Evolutionary conservation across 2,888 invertebrate genomes (phyloP), one percentile per base, ranked within the genome.

Genomic region (Monoplex corrugatus): DNA sequence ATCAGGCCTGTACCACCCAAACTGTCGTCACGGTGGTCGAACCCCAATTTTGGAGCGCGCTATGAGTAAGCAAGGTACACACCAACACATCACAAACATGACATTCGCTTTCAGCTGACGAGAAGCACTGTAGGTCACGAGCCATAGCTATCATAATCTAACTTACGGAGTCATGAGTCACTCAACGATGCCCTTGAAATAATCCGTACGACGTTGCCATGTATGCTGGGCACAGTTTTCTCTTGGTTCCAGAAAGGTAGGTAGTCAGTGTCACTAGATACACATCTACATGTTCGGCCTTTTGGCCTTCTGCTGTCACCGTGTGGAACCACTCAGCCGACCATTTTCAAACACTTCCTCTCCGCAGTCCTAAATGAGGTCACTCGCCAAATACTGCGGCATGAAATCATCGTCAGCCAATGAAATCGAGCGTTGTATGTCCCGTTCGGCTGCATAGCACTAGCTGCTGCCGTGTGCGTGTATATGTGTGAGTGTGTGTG

Each of bases 311-410:
- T 83, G 68, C 68, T 82, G 40, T 87, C 87, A 78, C 44, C 80
- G 87, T 87, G 87, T 87, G 45, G 40, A 87, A 78, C 87, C 88
- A 88, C 83, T 83, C 57, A 63, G 83, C 88, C 82, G 63, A 88
- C 88, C 88, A 88, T 80, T 88, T 88, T 88, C 88, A 88, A 88
- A 88, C 88, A 88, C 88, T 88, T 88, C 88, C 88, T 88, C 82
- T 88, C 88, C 40, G 83, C 83, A 80, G 83, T 57, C 83, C 83
- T 43, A 43, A 82, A 68, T 83, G 88, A 88, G 88, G 88, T 88
- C 88, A 88, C 82, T 83, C 82, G 68, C 88, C 88, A 88, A 82
- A 88, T 88, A 82, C 82, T 88, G 83, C 88, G 63, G 44, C 82
- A 88, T 88, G 88, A 88, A 88, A 83, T 88, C 88, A 88, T 88